phyloP scores from a whole-genome alignment of 2,888 invertebrate species.

The Latheticus oryzae region DNA sequence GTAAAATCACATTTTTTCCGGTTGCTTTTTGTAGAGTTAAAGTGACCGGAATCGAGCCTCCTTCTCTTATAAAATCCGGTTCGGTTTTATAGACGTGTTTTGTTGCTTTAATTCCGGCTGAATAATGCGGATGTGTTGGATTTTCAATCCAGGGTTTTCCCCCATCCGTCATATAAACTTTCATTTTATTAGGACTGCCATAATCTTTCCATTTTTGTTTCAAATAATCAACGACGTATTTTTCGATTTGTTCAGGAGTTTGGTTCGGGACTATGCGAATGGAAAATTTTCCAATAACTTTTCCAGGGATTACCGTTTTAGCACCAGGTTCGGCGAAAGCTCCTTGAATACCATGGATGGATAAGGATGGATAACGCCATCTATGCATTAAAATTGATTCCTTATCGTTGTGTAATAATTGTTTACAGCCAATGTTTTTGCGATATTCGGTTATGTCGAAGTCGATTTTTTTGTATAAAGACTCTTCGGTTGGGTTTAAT shows the following conservation, averaged over 20 bases:
- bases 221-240: conserved; percentile 82
- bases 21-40: conserved; percentile 93
- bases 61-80: conserved; percentile 96
- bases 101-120: conserved; percentile 86
- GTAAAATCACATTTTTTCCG: conserved; percentile 90
- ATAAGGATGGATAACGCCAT: conserved; percentile 94
- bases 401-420: conserved; percentile 82
- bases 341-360: conserved; percentile 95
- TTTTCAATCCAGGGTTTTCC: conserved; percentile 95
- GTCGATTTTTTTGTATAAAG: conserved; percentile 84
- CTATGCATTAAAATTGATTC: conserved; percentile 90
- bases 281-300: conserved; percentile 97
- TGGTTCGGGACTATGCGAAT: conserved; percentile 97
- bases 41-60: conserved; percentile 97
- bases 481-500: conserved; percentile 75
- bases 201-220: conserved; percentile 82
- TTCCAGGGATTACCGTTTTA: conserved; percentile 94
- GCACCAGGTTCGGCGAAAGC: conserved; percentile 95
- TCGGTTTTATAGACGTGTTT: conserved; percentile 88
- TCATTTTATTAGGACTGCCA: conserved; percentile 88
- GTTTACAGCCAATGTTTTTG: conserved; percentile 75
- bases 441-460: conserved; percentile 86
- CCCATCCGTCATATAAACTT: conserved; percentile 68
- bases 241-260: conserved; percentile 83
- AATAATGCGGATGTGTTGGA: conserved; percentile 91